Percentiles rank a stretch among this genome's conserved stretches.
These are phyloP conservation scores for Macroramphosus scolopax DNA, from an alignment of 2,797 vertebrate species.

Conservation along the genomic window DNA sequence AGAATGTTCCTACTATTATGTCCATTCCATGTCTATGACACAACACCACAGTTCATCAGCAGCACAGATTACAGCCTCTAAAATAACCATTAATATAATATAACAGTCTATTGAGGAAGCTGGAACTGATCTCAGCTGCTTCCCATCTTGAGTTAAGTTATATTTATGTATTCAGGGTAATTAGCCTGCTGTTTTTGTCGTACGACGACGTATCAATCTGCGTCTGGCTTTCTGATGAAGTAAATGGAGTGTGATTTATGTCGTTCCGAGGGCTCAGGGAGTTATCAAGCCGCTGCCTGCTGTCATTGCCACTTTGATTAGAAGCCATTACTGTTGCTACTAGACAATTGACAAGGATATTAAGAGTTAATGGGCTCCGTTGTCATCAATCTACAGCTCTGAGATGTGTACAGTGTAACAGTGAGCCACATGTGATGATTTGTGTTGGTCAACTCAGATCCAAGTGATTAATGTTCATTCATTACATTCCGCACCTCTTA, in stretches of 20 bases:
- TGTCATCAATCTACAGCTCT: conserved; percentile 5
- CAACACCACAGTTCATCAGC: too few species aligned
- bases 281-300: not conserved
- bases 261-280: conserved; percentile 2
- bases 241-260: conserved; percentile 2
- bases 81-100: too few species aligned
- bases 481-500: conserved; percentile 6
- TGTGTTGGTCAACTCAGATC: conserved; percentile 3
- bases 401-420: conserved; percentile 9
- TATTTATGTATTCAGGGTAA: not conserved
- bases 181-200: not conserved
- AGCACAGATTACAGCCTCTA: too few species aligned
- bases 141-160: not conserved
- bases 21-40: too few species aligned
- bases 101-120: not conserved
- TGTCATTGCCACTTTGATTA: not conserved
- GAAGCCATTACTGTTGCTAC: conserved; percentile 14
- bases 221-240: not conserved
- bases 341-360: conserved; percentile 27
- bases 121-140: not conserved
- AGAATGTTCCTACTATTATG: too few species aligned
- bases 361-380: conserved; percentile 19
- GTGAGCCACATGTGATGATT: conserved; percentile 20
- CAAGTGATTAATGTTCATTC: conserved; percentile 15
- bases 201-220: not conserved